phyloP scores from a whole-genome alignment of 2,797 vertebrate species.

The Myotis daubentonii region DNA sequence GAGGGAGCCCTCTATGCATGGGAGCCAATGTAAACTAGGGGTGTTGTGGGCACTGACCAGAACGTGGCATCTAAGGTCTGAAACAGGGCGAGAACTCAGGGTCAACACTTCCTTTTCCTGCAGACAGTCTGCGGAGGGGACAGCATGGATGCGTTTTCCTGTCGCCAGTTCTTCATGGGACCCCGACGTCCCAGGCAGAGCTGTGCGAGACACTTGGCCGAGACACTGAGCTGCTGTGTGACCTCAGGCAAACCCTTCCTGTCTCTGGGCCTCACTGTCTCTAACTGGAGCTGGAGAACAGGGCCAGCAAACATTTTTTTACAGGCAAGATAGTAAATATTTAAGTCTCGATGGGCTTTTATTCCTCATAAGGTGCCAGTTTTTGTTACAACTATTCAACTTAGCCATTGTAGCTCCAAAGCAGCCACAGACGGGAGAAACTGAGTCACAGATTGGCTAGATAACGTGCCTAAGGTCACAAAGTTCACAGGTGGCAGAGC shows the following conservation, averaged over 20 bases:
- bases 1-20: rapidly evolving
- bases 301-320: neutral
- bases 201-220: neutral
- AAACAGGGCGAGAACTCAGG: neutral
- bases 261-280: neutral
- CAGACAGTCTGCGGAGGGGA: neutral
- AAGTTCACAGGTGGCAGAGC: neutral
- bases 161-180: neutral
- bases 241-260: neutral
- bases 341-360: neutral
- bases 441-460: neutral
- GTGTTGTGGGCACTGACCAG: neutral
- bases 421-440: neutral
- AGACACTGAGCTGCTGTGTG: neutral
- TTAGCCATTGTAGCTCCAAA: neutral
- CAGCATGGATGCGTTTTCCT: neutral
- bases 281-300: neutral
- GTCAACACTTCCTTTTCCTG: neutral
- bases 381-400: neutral
- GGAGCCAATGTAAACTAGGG: neutral
- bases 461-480: neutral
- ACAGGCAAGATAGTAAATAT: neutral
- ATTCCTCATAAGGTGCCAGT: neutral
- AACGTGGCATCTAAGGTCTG: neutral
- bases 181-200: neutral